Evolutionary conservation across 1,140 invertebrate species (phyloP), one percentile per base, ranked within the genome.

Genomic region (Schlechtendalia chinensis): DNA sequence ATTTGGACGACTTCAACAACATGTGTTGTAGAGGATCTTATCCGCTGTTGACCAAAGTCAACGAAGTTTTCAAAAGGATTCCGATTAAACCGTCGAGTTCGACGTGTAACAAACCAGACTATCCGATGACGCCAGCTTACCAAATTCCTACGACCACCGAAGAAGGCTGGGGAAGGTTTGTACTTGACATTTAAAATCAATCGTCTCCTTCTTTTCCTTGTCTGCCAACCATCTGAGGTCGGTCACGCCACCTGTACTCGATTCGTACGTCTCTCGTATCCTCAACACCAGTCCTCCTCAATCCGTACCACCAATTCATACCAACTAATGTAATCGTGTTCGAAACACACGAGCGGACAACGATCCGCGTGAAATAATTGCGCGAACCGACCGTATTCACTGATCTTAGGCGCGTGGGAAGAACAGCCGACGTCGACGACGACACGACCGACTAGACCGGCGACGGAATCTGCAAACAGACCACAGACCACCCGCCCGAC

Each of bases 1-100:
- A 98, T 84, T 86, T 98, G 81, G 95, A 97, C 83, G 95, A 97
- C 84, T 96, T 94, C 83, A 90, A 88, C 58, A 96, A 96, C 85
- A 86, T 88, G 0, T 95, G 94, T 84, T 96, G 94, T 83, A 86
- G 81, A 24, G 93, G 93, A 83, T 86, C 92, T 0, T 94, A 90
- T 82, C 93, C 94, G 0, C 84, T 96, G 8, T 85, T 96, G 16
- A 88, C 89, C 32, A 90, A 91, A 2, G 89, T 95, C 1, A 93
- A 93, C 83, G 87, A 90, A 14, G 92, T 89, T 0, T 86, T 94
- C 54, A 93, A 93, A 81, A 71, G 82, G 53, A 80, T 82, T 83
- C 83, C 83, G 56, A n/a, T 27, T 6, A 65, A 65, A 47, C 24
- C 58, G 0, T 39, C 71, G 19, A 47, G 54, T 63, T 53, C 19